These are phyloP conservation scores for Otolemur crassicaudatus DNA, from an alignment of 2,797 vertebrate species.

Conservation along the genomic window DNA sequence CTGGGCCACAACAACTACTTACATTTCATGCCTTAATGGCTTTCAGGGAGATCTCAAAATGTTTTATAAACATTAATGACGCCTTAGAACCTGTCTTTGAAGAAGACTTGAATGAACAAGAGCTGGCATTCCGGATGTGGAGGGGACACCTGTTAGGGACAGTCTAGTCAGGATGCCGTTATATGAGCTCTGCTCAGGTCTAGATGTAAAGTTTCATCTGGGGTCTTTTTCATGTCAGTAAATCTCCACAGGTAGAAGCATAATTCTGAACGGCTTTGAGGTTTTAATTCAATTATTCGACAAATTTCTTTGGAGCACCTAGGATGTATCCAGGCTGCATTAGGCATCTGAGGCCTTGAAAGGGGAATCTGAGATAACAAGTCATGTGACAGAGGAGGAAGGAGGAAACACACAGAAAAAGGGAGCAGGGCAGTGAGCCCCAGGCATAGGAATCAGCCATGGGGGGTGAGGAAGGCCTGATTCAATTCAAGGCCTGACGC, in stretches of 20 bases:
- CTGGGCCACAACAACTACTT: background rate
- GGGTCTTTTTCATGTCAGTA: slow-evolving; percentile 41
- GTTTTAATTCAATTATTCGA: slow-evolving; percentile 20
- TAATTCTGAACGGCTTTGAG: slow-evolving; percentile 1
- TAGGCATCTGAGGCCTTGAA: background rate
- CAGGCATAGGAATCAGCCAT: fast-evolving
- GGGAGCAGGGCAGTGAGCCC: background rate
- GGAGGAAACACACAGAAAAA: background rate
- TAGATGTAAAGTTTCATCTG: background rate
- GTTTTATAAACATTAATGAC: slow-evolving; percentile 60
- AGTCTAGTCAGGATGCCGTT: background rate
- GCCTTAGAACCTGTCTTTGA: slow-evolving; percentile 50
- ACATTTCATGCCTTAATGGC: slow-evolving; percentile 26
- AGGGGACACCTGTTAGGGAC: background rate
- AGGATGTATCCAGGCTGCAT: background rate
- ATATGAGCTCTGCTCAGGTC: slow-evolving; percentile 15
- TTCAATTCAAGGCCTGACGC: background rate
- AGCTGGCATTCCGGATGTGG: background rate
- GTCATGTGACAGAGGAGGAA: background rate
- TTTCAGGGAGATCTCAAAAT: slow-evolving; percentile 60
- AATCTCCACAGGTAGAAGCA: background rate
- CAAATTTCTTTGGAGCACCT: background rate
- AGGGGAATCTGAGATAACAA: background rate
- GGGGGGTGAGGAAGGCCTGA: background rate
- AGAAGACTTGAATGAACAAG: slow-evolving; percentile 45